These are phyloP conservation scores for Nothoprocta perdicaria DNA, from an alignment of 2,113 vertebrate genomes.

Conservation along the genomic window DNA sequence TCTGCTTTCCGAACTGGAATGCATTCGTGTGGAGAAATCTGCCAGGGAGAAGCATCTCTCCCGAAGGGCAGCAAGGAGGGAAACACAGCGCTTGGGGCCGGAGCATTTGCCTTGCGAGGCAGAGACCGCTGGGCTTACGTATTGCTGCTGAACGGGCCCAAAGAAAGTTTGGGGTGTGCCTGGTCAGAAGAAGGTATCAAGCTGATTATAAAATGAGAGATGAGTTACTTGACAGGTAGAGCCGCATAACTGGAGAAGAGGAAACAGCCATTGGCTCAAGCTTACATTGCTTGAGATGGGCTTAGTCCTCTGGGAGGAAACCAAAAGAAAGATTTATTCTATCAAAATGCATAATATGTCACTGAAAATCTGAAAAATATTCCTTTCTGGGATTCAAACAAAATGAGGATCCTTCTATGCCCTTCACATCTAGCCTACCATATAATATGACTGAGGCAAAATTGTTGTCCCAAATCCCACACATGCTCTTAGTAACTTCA, in stretches of 20 bases:
- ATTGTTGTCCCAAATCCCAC: background rate
- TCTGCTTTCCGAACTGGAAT: background rate
- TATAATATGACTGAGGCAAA: background rate
- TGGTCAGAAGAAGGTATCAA: background rate
- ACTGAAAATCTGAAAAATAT: background rate
- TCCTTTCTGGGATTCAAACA: background rate
- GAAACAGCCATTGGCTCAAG: conserved; percentile 8
- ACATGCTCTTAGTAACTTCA: background rate
- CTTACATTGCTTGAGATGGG: conserved; percentile 14
- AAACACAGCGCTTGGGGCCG: accelerated
- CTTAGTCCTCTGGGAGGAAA: background rate
- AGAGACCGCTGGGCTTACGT: background rate
- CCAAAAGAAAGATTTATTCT: background rate
- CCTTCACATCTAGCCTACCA: background rate
- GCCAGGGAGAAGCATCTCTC: background rate
- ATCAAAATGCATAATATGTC: background rate
- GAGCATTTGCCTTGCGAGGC: accelerated
- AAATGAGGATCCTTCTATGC: background rate
- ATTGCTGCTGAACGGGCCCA: background rate
- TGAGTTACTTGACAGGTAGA: conserved; percentile 14
- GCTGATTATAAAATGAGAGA: conserved; percentile 29
- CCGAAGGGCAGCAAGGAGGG: background rate
- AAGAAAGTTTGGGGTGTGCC: background rate
- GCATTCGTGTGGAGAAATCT: background rate
- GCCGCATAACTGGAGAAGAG: conserved; percentile 38